A percentile compares a stretch with the other conserved stretches of the same genome.
Conservation (phyloP, 2,888 invertebrate species). For the Margaritifera margaritifera region DNA sequence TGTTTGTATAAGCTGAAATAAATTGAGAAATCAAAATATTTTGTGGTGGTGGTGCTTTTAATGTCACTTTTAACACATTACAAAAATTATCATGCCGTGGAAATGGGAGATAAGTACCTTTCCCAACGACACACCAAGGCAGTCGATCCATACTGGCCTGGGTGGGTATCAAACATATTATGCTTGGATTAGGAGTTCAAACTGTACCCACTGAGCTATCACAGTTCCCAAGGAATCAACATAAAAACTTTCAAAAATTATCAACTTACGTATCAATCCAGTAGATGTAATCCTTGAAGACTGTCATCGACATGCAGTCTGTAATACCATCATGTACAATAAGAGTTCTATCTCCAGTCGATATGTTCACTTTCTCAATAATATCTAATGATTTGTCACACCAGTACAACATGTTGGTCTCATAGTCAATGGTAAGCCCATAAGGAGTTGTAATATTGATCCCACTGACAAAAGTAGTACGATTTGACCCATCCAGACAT, state of each 20-base stretch:
- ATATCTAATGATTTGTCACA: conserved; percentile 79
- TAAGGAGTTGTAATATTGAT: conserved; percentile 77
- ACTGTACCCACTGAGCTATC: not conserved
- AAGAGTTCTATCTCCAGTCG: conserved; percentile 26
- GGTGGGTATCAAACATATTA: not conserved
- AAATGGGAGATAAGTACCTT: no score
- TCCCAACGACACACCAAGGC: no score
- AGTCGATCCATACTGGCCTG: no score
- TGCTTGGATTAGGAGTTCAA: not conserved
- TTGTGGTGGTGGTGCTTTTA: no score
- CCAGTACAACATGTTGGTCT: conserved; percentile 86
- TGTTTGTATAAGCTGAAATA: no score
- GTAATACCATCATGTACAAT: conserved; percentile 29
- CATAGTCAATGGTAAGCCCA: conserved; percentile 85
- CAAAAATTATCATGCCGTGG: no score
- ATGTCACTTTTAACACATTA: no score
- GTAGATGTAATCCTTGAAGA: conserved; percentile 79
- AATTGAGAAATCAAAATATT: no score
- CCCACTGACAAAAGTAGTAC: conserved; percentile 75
- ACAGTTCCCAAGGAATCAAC: not conserved
- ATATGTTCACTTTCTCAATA: conserved; percentile 73
- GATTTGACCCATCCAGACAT: conserved; percentile 84
- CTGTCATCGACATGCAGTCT: conserved; percentile 77
- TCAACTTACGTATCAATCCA: conserved; percentile 85
- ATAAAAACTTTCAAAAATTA: not conserved